Conservation (phyloP, 2,888 invertebrate genomes). For the Noctua comes region DNA sequence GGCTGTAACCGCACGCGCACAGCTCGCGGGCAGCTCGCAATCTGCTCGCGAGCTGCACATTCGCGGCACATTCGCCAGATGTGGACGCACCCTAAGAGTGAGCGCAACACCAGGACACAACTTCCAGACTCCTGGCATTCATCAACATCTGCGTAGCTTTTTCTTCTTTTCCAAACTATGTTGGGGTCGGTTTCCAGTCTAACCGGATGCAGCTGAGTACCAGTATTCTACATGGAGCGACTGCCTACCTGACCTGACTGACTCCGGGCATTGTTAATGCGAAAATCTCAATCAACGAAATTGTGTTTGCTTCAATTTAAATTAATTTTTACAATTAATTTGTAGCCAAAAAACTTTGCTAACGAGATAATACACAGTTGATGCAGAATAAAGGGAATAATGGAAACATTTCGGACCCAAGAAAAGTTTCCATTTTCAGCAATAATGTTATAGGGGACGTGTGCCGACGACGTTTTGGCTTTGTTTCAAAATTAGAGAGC, state of each 20-base stretch:
- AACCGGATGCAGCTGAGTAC: too few relatives aligned
- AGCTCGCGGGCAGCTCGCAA: too few relatives aligned
- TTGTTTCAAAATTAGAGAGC: conserved; percentile 66
- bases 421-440: conserved; percentile 60
- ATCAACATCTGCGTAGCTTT: too few relatives aligned
- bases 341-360: conserved; percentile 21
- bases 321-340: conserved; percentile 10
- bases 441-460: conserved; percentile 34
- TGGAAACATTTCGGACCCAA: conserved; percentile 25
- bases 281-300: background rate
- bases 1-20: too few relatives aligned
- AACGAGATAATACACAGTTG: conserved; percentile 26
- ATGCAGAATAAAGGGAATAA: conserved; percentile 23
- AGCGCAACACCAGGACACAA: background rate
- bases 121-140: background rate
- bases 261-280: background rate
- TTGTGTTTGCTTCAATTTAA: too few relatives aligned
- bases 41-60: too few relatives aligned
- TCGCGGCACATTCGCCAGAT: too few relatives aligned
- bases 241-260: too few relatives aligned
- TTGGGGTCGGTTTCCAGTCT: too few relatives aligned
- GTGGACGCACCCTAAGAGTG: too few relatives aligned
- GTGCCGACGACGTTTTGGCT: conserved; percentile 62
- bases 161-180: too few relatives aligned
- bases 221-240: too few relatives aligned